Conservation (phyloP, 2,113 vertebrate species). For the Pteropus alecto region DNA sequence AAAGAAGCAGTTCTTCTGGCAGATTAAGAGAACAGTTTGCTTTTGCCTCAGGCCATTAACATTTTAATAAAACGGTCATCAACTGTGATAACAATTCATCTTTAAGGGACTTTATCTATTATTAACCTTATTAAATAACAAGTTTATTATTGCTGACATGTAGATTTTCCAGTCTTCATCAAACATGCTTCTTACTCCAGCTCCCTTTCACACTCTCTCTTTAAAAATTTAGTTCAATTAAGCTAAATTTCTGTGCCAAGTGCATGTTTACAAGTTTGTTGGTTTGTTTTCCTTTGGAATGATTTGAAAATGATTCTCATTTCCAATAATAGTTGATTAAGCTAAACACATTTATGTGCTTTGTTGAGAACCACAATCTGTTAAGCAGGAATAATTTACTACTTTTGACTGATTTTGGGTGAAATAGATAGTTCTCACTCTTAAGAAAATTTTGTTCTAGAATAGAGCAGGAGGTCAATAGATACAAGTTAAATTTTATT, state of each 20-base stretch:
- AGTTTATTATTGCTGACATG: constrained; percentile 81
- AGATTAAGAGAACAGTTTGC: constrained; percentile 85
- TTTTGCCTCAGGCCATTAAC: constrained; percentile 84
- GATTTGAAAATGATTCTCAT: constrained; percentile 74
- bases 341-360: constrained; percentile 71
- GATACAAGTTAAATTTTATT: neutral
- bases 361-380: constrained; percentile 64
- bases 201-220: constrained; percentile 44
- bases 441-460: constrained; percentile 38
- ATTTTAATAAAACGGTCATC: constrained; percentile 85
- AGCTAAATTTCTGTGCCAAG: constrained; percentile 67
- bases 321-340: constrained; percentile 74
- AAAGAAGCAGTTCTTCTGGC: constrained; percentile 81
- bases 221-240: constrained; percentile 74
- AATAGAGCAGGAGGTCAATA: neutral
- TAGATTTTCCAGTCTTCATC: constrained; percentile 73
- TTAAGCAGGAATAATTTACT: constrained; percentile 63
- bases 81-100: constrained; percentile 83
- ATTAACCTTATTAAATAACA: constrained; percentile 84
- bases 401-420: constrained; percentile 48
- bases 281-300: constrained; percentile 74
- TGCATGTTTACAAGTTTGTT: constrained; percentile 72
- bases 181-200: constrained; percentile 52
- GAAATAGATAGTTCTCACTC: constrained; percentile 6
- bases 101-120: constrained; percentile 83